Evolutionary conservation across 1,140 invertebrate genomes (phyloP).

Genomic region (Hypsibius dujardini): DNA sequence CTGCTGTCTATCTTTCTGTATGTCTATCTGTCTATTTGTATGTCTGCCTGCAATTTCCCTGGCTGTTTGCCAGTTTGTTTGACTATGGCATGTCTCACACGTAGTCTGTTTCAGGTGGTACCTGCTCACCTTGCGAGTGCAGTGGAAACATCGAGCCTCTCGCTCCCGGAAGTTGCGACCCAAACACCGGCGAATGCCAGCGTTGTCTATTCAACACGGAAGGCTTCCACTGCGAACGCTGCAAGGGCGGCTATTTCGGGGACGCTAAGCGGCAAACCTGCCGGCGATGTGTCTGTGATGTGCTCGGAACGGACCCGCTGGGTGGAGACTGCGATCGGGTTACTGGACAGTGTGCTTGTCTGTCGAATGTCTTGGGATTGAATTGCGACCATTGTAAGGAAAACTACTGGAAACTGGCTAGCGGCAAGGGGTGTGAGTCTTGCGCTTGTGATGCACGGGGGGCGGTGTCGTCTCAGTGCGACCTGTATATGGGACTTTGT

Average conservation of each 20-base stretch:
- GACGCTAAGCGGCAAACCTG: constrained; percentile 63
- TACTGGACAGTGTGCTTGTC: constrained; percentile 72
- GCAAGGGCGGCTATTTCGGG: constrained; percentile 66
- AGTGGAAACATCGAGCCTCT: constrained; percentile 78
- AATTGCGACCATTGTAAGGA: constrained; percentile 62
- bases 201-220: constrained; percentile 86
- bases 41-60: no score
- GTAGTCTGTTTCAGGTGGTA: constrained; percentile 45
- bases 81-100: no score
- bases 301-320: constrained; percentile 61
- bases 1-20: no score
- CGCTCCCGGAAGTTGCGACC: constrained; percentile 71
- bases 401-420: constrained; percentile 81
- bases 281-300: constrained; percentile 61
- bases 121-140: constrained; percentile 71
- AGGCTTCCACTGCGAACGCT: constrained; percentile 79
- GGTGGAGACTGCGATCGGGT: constrained; percentile 57
- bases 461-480: constrained; percentile 40
- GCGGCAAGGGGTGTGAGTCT: constrained; percentile 67
- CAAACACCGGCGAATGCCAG: constrained; percentile 69
- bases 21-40: no score
- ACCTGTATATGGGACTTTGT: constrained; percentile 64
- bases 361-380: constrained; percentile 66
- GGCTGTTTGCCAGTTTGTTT: no score
- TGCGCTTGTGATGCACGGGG: constrained; percentile 81